Percentiles rank a stretch among this genome's conserved stretches.
Conservation (phyloP, 35 echinoderm and acorn worm species). For the Chiridota heheva region DNA sequence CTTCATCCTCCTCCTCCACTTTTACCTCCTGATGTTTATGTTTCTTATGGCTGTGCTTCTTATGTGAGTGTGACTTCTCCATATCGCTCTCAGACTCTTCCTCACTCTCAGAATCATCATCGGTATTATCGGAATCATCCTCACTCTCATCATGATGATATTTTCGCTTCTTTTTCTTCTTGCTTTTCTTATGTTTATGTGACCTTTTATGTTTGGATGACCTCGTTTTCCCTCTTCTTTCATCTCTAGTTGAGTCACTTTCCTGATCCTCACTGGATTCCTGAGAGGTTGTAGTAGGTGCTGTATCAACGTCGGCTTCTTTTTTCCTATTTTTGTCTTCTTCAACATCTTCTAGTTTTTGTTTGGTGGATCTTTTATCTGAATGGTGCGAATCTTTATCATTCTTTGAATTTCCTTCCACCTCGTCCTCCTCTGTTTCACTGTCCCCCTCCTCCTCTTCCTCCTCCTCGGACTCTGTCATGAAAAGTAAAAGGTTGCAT, state of each 20-base stretch:
- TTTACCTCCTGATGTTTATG: too few species aligned
- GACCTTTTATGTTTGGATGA: neutral
- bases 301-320: too few species aligned
- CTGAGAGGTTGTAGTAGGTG: neutral
- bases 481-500: neutral
- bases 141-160: too few species aligned
- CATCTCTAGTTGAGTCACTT: neutral
- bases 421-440: constrained; percentile 5
- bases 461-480: constrained; percentile 39
- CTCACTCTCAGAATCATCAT: too few species aligned
- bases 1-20: too few species aligned
- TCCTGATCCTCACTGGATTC: neutral
- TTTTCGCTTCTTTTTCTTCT: too few species aligned
- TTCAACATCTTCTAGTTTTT: neutral
- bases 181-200: too few species aligned
- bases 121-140: too few species aligned
- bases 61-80: too few species aligned
- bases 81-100: too few species aligned
- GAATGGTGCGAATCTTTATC: constrained; percentile 7
- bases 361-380: neutral
- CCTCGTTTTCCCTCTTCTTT: neutral
- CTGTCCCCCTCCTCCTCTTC: neutral
- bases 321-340: neutral
- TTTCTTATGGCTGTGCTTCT: too few species aligned
- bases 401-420: neutral